Evolutionary conservation across 2,797 vertebrate species (phyloP), one percentile per base, ranked within the genome.

Genomic region (Neomorphus geoffroyi): DNA sequence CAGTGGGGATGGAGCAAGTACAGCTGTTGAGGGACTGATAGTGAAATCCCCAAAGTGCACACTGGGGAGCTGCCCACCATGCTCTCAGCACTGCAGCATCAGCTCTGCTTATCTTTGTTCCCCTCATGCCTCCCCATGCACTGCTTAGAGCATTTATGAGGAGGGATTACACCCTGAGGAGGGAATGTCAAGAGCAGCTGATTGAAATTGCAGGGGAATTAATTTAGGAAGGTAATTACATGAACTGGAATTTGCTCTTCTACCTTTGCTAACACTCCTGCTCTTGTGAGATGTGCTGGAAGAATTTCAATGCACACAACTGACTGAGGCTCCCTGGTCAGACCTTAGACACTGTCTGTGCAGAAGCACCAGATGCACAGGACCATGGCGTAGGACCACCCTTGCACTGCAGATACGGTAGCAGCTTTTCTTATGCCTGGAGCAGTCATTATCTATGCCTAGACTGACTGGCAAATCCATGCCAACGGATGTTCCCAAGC

Each of bases 201-300:
- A 94, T 94, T 96, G 92, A 96, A 95, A 93, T 92, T 96, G 82
- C 91, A 91, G 81, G 90, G 89, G 95, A 97, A 94, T 96, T 93
- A 62, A 83, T 96, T 94, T 92, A 83, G 91, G 88, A 85, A 94
- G 93, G 93, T 93, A 96, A 97, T 96, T 93, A 93, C 89, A 78
- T 5, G 6, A 78, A 35, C 69, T 96, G 93, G 93, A 94, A 91
- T 96, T 96, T 96, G 81, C 81, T 96, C 72, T 95, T 89, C 86
- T 94, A 56, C 92, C 86, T 96, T 92, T 94, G 84, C 88, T 94
- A 89, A 80, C 75, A 37, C n/a, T 54, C 45, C 82, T 80, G 64
- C 80, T 93, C 74, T 54, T 61, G 54, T 61, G 88, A 85, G 91
- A 71, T 1, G 5, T 74, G 65, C 74, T 74, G 84, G 45, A 71